These are phyloP conservation scores for Cacatua alba DNA, from an alignment of 2,113 vertebrate genomes.

Conservation along the genomic window DNA sequence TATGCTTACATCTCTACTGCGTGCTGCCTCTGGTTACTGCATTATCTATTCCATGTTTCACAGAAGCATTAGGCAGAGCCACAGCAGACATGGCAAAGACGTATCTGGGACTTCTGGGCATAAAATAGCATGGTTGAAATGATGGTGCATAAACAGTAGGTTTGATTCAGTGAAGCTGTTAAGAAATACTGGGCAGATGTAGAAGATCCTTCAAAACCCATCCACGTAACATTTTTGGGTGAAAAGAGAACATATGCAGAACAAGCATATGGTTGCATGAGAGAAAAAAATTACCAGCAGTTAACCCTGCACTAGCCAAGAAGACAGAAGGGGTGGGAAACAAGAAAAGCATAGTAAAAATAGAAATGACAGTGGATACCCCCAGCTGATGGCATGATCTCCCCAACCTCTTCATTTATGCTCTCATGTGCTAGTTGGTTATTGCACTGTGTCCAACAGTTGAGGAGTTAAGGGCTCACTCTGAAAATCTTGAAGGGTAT, in stretches of 20 bases:
- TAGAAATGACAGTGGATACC: rapidly evolving
- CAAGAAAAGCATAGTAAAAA: not conserved
- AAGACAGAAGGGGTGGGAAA: not conserved
- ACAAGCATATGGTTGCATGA: not conserved
- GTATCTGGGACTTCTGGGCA: not conserved
- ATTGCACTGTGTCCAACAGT: not conserved
- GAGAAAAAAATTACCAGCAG: not conserved
- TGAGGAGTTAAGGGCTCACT: not conserved
- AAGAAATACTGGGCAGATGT: not conserved
- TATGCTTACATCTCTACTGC: not conserved
- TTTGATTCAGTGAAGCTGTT: not conserved
- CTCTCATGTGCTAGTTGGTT: rapidly evolving
- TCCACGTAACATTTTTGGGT: not conserved
- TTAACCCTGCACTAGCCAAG: not conserved
- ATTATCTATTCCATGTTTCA: not conserved
- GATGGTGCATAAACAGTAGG: not conserved
- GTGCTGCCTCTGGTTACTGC: not conserved
- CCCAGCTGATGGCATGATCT: not conserved
- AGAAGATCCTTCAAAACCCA: not conserved
- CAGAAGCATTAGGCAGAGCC: not conserved
- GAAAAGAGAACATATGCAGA: not conserved
- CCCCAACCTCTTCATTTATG: rapidly evolving
- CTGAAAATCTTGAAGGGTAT: not conserved
- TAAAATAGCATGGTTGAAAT: not conserved
- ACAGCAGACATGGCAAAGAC: not conserved